A percentile compares a stretch with the other conserved stretches of the same genome.
Conservation (phyloP, 2,888 invertebrate species). For the Nomada ruficornis region DNA sequence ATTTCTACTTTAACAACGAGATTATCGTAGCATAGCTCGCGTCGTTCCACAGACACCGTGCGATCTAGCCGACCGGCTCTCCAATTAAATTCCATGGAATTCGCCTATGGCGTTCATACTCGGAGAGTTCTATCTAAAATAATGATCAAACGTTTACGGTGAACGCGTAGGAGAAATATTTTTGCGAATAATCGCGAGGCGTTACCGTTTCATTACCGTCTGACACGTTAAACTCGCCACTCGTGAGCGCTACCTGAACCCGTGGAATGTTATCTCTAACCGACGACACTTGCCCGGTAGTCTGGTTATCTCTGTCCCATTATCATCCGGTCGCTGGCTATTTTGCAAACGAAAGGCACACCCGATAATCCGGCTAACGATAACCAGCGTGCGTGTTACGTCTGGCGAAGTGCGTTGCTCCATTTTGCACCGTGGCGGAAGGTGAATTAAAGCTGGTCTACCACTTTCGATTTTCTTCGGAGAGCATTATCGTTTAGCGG, state of each 20-base stretch:
- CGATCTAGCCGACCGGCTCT: neutral
- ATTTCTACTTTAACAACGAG: neutral
- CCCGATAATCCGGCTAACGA: conserved; percentile 42
- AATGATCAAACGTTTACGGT: conserved; percentile 23
- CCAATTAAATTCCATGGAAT: conserved; percentile 34
- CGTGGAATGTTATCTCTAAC: conserved; percentile 55
- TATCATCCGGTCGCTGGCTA: conserved; percentile 51
- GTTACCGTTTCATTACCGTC: conserved; percentile 48
- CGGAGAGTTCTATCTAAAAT: conserved; percentile 19
- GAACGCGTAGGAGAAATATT: conserved; percentile 30
- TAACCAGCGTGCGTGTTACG: conserved; percentile 36
- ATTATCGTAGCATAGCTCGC: neutral
- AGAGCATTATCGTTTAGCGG: neutral
- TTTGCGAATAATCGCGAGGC: conserved; percentile 21
- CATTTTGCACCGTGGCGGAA: conserved; percentile 4
- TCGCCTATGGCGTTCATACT: no score
- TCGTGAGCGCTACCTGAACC: conserved; percentile 46
- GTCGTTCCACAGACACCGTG: neutral
- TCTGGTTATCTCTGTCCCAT: conserved; percentile 55
- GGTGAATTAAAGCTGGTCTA: conserved; percentile 4
- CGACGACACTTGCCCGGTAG: conserved; percentile 55
- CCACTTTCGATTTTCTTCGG: conserved; percentile 26
- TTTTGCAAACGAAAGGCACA: conserved; percentile 50
- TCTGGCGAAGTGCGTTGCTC: conserved; percentile 10
- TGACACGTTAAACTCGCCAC: conserved; percentile 54